phyloP scores from a whole-genome alignment of 1,140 invertebrate species.

The Papilio machaon region DNA sequence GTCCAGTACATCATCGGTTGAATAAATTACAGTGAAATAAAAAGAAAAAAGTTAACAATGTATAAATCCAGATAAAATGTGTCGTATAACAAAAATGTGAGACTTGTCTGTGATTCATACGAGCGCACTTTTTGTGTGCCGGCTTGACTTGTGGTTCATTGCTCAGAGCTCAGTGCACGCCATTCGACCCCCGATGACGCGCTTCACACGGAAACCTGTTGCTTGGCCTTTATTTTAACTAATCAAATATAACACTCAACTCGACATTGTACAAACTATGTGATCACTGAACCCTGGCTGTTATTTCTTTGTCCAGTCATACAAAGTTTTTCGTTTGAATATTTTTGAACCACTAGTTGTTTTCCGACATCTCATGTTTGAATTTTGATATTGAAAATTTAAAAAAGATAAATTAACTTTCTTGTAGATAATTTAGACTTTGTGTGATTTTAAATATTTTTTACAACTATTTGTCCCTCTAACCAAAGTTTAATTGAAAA shows the following conservation, averaged over 20 bases:
- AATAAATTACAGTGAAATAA: too few species aligned
- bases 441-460: too few species aligned
- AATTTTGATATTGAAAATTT: not conserved
- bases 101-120: conserved; percentile 8
- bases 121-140: conserved; percentile 28
- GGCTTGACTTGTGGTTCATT: conserved; percentile 22
- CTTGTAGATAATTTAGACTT: too few species aligned
- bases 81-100: conserved; percentile 9
- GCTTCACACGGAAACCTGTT: conserved; percentile 34
- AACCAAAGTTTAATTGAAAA: too few species aligned
- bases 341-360: not conserved
- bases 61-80: not conserved
- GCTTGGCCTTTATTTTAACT: conserved; percentile 29
- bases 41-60: conserved; percentile 9
- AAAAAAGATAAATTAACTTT: not conserved
- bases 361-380: not conserved
- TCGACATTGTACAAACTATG: not conserved
- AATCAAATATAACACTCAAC: conserved; percentile 32
- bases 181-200: conserved; percentile 33
- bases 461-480: too few species aligned
- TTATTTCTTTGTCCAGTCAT: not conserved
- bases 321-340: not conserved
- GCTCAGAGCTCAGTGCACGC: conserved; percentile 4
- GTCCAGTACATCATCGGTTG: too few species aligned
- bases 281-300: conserved; percentile 25